Evolutionary conservation across 2,113 vertebrate species (phyloP).

Genomic region (Paramisgurnus dabryanus): DNA sequence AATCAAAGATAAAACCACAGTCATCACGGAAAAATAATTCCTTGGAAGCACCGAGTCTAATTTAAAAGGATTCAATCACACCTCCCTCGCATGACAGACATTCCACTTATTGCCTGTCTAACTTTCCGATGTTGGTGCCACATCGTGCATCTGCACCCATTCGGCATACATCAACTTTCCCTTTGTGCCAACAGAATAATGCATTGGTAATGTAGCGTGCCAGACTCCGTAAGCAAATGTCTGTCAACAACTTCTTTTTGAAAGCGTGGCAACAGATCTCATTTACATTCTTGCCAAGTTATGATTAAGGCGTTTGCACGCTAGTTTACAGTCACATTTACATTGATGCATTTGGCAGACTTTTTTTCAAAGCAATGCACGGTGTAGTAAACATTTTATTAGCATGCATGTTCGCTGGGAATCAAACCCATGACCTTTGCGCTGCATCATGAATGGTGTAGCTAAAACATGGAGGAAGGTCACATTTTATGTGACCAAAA

Average conservation of each 20-base stretch:
- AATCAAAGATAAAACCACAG: conserved; percentile 18
- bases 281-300: conserved; percentile 8
- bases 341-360: background rate
- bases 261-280: background rate
- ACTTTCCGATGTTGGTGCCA: conserved; percentile 38
- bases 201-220: conserved; percentile 13
- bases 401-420: no score
- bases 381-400: no score
- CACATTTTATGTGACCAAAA: no score
- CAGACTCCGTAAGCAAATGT: conserved; percentile 42
- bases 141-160: conserved; percentile 23
- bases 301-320: background rate
- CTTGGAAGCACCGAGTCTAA: background rate
- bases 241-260: conserved; percentile 48
- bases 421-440: no score
- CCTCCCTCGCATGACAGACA: conserved; percentile 36
- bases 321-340: background rate
- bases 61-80: conserved; percentile 47
- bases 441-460: no score
- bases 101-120: conserved; percentile 24
- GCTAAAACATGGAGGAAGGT: no score
- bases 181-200: conserved; percentile 23
- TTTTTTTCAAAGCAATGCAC: no score
- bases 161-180: conserved; percentile 33
- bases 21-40: conserved; percentile 17